A percentile compares a stretch with the other conserved stretches of the same genome.
phyloP scores from a whole-genome alignment of 2,797 vertebrate genomes.

The Channallabes apus region DNA sequence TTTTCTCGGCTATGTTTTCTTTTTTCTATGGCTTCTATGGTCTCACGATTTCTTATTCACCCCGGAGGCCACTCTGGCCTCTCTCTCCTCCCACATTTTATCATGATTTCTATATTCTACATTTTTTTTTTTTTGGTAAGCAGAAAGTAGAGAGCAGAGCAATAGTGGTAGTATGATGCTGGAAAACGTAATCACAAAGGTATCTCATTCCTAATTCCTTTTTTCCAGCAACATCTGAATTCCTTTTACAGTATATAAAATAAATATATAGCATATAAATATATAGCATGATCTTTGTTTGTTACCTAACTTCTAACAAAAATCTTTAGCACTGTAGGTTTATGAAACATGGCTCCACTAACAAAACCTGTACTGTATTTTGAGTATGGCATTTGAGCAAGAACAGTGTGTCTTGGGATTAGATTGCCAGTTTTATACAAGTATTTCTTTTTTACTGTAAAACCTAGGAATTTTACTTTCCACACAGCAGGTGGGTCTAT shows the following conservation, averaged over 20 bases:
- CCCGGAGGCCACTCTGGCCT: neutral
- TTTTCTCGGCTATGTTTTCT: neutral
- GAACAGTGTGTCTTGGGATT: neutral
- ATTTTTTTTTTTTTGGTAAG: neutral
- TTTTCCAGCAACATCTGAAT: neutral
- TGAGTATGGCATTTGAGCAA: neutral
- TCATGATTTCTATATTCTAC: neutral
- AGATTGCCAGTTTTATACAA: neutral
- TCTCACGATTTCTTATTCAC: neutral
- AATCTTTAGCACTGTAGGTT: neutral
- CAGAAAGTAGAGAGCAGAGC: neutral
- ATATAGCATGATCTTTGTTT: constrained; percentile 9
- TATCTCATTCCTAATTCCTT: neutral
- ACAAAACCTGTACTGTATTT: neutral
- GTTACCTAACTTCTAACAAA: neutral
- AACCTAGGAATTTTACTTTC: neutral
- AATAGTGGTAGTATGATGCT: neutral
- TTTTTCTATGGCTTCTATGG: neutral
- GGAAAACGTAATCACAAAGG: neutral
- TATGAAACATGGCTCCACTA: neutral
- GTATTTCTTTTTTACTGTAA: neutral
- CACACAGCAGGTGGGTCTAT: neutral
- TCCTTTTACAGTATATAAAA: neutral
- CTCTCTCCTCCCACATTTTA: neutral
- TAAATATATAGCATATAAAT: neutral